Evolutionary conservation across 2,888 invertebrate species (phyloP).

Genomic region (Leptopilina myrica): DNA sequence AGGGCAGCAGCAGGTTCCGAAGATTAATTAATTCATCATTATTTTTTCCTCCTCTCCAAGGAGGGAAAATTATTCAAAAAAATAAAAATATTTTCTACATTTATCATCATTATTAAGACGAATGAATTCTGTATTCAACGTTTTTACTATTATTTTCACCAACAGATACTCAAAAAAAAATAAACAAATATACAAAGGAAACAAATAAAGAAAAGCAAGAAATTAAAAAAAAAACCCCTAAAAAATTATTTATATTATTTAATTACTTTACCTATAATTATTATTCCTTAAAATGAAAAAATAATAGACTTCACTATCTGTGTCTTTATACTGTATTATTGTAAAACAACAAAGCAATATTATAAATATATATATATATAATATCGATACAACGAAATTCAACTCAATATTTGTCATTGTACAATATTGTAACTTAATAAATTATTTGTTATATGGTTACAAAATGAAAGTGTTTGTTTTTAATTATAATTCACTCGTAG

Average conservation of each 20-base stretch:
- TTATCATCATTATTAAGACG: slow-evolving; percentile 44
- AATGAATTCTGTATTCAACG: slow-evolving; percentile 3
- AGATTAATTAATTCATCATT: slow-evolving; percentile 40
- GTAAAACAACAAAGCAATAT: background rate
- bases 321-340: no score
- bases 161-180: background rate
- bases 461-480: slow-evolving; percentile 19
- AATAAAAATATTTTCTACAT: slow-evolving; percentile 44
- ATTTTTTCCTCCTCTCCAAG: slow-evolving; percentile 48
- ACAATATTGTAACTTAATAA: slow-evolving; percentile 39
- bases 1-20: slow-evolving; percentile 71
- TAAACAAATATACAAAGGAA: slow-evolving; percentile 23
- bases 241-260: no score
- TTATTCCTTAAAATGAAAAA: background rate
- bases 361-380: background rate
- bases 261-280: background rate
- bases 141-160: slow-evolving; percentile 42
- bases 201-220: slow-evolving; percentile 13
- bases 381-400: slow-evolving; percentile 21
- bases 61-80: slow-evolving; percentile 53
- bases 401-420: slow-evolving; percentile 21
- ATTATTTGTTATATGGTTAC: slow-evolving; percentile 38
- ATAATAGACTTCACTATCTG: no score
- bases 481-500: no score
- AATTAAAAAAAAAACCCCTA: background rate